Conservation (phyloP, 2,113 vertebrate species). For the Tragelaphus strepsiceros region DNA sequence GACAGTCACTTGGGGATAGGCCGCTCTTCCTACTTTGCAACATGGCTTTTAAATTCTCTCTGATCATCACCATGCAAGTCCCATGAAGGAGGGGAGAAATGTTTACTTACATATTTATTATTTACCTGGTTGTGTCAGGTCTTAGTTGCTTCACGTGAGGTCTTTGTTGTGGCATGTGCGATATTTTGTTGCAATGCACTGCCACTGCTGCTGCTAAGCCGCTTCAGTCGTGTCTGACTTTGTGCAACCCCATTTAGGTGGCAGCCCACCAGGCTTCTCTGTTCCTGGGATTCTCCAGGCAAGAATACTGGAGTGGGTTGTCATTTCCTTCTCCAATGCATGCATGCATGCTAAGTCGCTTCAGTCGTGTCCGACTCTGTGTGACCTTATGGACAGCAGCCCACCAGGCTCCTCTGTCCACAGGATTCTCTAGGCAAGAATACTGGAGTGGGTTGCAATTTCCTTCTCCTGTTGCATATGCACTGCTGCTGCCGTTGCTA, state of each 20-base stretch:
- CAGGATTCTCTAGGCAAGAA: not conserved
- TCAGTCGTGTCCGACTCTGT: not conserved
- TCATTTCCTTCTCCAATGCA: not conserved
- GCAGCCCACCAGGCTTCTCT: not conserved
- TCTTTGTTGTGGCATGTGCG: not conserved
- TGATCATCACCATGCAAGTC: not conserved
- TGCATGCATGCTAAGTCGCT: not conserved
- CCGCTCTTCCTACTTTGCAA: not conserved
- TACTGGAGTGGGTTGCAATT: not conserved
- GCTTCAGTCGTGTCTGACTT: not conserved
- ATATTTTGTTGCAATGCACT: not conserved
- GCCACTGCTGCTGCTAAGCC: not conserved
- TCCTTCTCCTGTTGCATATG: not conserved
- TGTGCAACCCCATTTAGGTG: rapidly evolving
- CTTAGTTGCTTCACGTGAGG: not conserved
- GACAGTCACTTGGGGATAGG: not conserved
- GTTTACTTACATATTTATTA: not conserved
- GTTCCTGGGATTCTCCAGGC: not conserved
- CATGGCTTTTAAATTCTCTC: not conserved
- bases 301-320: not conserved
- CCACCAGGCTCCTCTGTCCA: not conserved
- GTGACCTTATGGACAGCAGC: not conserved
- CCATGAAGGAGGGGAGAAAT: not conserved
- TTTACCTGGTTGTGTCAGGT: not conserved
- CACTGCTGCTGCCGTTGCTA: too few species aligned